Evolutionary conservation across 2,797 vertebrate species (phyloP), one percentile per base, ranked within the genome.

Genomic region (Chaunax sp.): DNA sequence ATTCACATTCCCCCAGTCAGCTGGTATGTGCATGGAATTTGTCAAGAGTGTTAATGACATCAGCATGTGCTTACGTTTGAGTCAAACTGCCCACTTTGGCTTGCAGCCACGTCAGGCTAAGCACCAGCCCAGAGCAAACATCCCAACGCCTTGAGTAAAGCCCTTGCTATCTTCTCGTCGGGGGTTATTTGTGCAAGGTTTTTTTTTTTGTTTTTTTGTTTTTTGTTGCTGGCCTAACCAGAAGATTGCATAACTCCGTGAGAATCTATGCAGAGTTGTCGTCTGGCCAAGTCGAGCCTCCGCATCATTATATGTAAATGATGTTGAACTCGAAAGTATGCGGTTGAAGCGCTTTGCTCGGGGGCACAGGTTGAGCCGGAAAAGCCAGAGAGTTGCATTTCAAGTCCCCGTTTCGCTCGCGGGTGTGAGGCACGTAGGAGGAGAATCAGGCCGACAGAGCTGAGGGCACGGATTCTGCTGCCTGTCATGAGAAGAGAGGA

Each of bases 131-230:
- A 56, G 54, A 54, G 72, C 62, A 82, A 82, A 80, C 72, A 77
- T 43, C 20, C 65, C 66, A n/a, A 76, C 20, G 7, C 61, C 78
- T 78, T 64, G 19, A 26, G 40, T 6, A 0, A 8, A 6, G 35
- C 25, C 22, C 45, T n/a, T 35, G 25, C 66, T 62, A 59, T 81
- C 70, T 57, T 33, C 46, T 14, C 35, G 41, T 54, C 25, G 7
- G 25, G 44, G n/a, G 49, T 28, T 81, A 61, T 86, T 78, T 82
- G 70, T 62, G 72, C 75, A 81, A 71, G 33, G 58, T 73, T 77
- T 50, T n/a, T n/a, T n/a, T n/a, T n/a, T n/a, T n/a, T n/a, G n/a
- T n/a, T n/a, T n/a, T n/a, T n/a, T n/a, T n/a, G n/a, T n/a, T n/a
- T n/a, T n/a, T 51, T 52, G 70, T 51, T 41, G 37, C 55, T 25